These are phyloP conservation scores for Lacanobia wlatinum DNA, from an alignment of 2,888 invertebrate species.

Conservation along the genomic window DNA sequence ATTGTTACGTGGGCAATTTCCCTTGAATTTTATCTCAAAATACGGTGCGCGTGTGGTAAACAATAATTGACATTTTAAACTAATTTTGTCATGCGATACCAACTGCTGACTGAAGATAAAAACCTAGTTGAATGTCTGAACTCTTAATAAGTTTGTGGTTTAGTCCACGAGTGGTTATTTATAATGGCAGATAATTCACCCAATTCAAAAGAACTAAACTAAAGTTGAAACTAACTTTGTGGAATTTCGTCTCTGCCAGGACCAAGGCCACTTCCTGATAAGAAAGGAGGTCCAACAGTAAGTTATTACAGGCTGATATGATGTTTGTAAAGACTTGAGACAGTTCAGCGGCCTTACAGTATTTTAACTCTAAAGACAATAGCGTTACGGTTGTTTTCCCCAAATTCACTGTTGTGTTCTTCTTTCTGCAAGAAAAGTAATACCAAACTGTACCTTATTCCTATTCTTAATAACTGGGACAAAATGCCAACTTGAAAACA, in stretches of 20 bases:
- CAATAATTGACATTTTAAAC: conserved; percentile 7
- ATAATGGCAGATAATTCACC: not conserved
- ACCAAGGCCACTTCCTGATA: not conserved
- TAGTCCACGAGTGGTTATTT: not conserved
- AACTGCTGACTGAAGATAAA: not conserved
- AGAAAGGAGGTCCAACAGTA: too few relatives aligned
- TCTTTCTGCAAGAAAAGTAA: not conserved
- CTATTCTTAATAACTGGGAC: conserved; percentile 5
- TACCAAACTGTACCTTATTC: not conserved
- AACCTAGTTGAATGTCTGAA: not conserved
- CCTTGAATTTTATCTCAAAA: conserved; percentile 25
- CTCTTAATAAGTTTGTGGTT: not conserved
- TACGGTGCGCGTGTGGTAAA: conserved; percentile 10
- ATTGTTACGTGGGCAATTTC: conserved; percentile 44
- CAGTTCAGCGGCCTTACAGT: not conserved
- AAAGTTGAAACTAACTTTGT: too few relatives aligned
- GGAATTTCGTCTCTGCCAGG: not conserved
- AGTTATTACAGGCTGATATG: too few relatives aligned
- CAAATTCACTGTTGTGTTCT: not conserved
- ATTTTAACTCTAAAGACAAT: not conserved
- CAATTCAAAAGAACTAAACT: not conserved
- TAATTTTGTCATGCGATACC: not conserved
- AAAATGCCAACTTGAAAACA: conserved; percentile 12
- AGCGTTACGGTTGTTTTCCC: not conserved
- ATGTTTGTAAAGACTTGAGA: not conserved